phyloP scores from a whole-genome alignment of 1,140 invertebrate genomes.

The Calliphora vicina region DNA sequence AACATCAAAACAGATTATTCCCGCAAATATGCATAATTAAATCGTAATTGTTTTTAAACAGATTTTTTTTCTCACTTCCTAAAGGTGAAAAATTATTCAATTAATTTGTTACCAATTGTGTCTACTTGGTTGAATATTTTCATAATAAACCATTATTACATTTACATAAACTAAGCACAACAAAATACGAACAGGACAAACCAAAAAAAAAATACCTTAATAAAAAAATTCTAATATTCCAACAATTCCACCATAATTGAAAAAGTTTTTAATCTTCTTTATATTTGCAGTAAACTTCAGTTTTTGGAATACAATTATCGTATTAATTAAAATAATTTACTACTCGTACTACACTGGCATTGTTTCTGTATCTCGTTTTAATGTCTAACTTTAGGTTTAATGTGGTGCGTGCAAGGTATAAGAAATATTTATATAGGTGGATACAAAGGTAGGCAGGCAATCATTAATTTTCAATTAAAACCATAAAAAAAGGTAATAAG shows the following conservation, averaged over 20 bases:
- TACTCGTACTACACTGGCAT: neutral
- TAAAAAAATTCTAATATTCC: neutral
- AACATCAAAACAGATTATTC: too few species aligned
- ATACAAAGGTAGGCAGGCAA: neutral
- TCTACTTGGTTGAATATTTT: neutral
- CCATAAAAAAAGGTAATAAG: constrained; percentile 27
- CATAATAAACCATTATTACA: neutral
- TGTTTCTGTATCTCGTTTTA: neutral
- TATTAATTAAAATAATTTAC: neutral
- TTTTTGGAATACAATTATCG: constrained; percentile 8
- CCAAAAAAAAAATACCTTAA: neutral
- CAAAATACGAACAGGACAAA: neutral
- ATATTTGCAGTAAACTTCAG: neutral
- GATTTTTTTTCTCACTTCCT: too few species aligned
- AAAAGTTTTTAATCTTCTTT: constrained; percentile 7
- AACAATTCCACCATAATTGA: neutral
- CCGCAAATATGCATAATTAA: too few species aligned
- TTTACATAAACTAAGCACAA: neutral
- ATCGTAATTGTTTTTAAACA: too few species aligned
- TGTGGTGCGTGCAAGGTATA: neutral
- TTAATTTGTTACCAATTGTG: neutral
- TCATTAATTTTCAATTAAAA: constrained; percentile 30
- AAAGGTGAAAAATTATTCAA: too few species aligned
- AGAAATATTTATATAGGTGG: neutral
- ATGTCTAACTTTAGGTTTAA: neutral